Percentiles rank a stretch among this genome's conserved stretches.
phyloP scores from a whole-genome alignment of 35 echinoderm and acorn worm genomes.

The Heliocidaris tuberculata region DNA sequence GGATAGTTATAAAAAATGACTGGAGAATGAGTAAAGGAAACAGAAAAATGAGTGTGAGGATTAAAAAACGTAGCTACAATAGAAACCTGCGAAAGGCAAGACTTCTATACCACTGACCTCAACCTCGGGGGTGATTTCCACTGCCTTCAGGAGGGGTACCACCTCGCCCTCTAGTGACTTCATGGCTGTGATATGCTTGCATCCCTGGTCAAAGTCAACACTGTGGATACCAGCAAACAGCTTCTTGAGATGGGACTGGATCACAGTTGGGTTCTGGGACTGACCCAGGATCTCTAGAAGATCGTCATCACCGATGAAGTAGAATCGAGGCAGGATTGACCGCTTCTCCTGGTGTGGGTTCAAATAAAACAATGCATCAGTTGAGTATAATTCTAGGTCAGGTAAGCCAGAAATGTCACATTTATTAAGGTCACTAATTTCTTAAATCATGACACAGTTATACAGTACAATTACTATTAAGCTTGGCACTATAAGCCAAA shows the following conservation, averaged over 20 bases:
- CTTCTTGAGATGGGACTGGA: constrained; percentile 97
- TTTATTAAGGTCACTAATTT: neutral
- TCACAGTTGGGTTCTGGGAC: constrained; percentile 90
- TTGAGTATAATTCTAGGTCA: no score
- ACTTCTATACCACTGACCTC: constrained; percentile 61
- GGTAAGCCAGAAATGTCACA: no score
- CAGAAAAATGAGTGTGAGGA: neutral
- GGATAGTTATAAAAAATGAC: neutral
- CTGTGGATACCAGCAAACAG: constrained; percentile 98
- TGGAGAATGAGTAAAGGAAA: neutral
- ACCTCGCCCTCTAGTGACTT: constrained; percentile 97
- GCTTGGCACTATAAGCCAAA: no score
- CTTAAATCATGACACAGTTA: no score
- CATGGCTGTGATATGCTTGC: constrained; percentile 93
- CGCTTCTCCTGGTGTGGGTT: constrained; percentile 83
- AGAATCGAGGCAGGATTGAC: constrained; percentile 93
- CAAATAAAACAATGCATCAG: neutral
- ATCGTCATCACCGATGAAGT: constrained; percentile 99
- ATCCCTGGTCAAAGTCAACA: constrained; percentile 94
- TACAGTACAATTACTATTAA: no score
- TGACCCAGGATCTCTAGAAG: constrained; percentile 98
- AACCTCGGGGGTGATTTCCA: constrained; percentile 90
- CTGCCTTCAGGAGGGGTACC: constrained; percentile 81
- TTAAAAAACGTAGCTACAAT: neutral
- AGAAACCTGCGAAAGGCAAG: neutral